phyloP scores from a whole-genome alignment of 2,113 vertebrate genomes.

The Xiphias gladius region DNA sequence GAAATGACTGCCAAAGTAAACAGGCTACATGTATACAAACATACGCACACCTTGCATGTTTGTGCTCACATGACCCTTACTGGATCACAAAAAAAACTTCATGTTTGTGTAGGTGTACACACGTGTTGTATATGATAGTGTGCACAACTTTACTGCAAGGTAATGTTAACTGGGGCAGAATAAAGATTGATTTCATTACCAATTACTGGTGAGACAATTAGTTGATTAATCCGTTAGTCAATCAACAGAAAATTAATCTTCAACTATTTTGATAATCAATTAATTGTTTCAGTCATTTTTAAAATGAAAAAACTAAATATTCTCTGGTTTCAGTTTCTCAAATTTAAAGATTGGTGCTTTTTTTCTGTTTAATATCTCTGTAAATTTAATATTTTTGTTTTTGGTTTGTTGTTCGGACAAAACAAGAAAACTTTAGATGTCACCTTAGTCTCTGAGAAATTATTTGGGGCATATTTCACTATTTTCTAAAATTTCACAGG shows the following conservation, averaged over 20 bases:
- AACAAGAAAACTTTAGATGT: background rate
- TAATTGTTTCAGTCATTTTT: background rate
- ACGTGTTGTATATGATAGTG: slow-evolving; percentile 9
- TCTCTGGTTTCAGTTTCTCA: background rate
- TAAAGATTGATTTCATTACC: slow-evolving; percentile 1
- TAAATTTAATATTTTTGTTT: background rate
- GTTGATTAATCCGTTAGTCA: background rate
- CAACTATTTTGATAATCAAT: background rate
- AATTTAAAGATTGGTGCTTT: background rate
- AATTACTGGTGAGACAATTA: background rate
- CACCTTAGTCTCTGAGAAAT: background rate
- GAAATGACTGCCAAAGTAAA: slow-evolving; percentile 75
- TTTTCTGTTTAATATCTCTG: background rate
- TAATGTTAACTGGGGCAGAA: background rate
- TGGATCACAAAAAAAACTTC: slow-evolving; percentile 44
- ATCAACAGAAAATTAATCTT: background rate
- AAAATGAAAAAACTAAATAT: background rate
- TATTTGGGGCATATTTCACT: background rate
- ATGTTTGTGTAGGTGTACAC: slow-evolving; percentile 16
- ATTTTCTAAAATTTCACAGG: background rate
- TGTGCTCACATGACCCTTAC: slow-evolving; percentile 52
- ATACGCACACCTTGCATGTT: slow-evolving; percentile 61
- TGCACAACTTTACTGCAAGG: background rate
- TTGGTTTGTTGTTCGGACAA: background rate
- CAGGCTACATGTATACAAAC: slow-evolving; percentile 62